Base-by-base conservation (phyloP, 2,113 vertebrate species). In the Alligator mississippiensis region DNA sequence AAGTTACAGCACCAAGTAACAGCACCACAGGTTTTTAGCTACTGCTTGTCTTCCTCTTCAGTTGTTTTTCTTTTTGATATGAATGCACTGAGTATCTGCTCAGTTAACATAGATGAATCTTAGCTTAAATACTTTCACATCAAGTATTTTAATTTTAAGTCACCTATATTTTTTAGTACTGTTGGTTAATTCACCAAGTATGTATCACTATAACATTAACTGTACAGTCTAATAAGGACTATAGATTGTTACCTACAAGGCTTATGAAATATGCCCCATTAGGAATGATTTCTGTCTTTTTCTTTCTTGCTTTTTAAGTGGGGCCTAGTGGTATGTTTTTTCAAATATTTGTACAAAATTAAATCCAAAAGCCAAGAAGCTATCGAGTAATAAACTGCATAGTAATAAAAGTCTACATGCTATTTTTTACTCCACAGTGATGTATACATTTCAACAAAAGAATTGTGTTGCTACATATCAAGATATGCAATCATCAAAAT, bases 401-500 rank as follows among this genome's bases (percentile, higher is more conserved):
- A 88, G 61, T 25, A 57, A 4, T 24, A 63, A 83, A 90, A 93
- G 74, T 47, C 47, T 19, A 25, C 3, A 83, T 88, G 28, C 6
- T 19, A 54, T 64, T 86, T 64, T 75, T 58, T 78, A 54, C 7
- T 13, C 10, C 27, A 80, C 17, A 70, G 5, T n/a, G 21, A 89
- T 86, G 72, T 47, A 80, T 58, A 70, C 90, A 86, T 89, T 94
- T 94, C 59, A 85, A n/a, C 27, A 93, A n/a, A 62, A 87, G 86
- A 91, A 95, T 84, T 60, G 6, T 15, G 79, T 21, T 9, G 2
- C 81, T 92, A 87, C 83, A 79, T 91, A 72, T 92, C 70, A 87
- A 91, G 90, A 79, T 84, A 60, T 76, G 68, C 77, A 92, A 77
- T 88, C 72, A 96, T 68, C 34, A 92, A 90, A 93, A 93, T 82